phyloP scores from a whole-genome alignment of 2,888 invertebrate genomes.

The Ceramica pisi region DNA sequence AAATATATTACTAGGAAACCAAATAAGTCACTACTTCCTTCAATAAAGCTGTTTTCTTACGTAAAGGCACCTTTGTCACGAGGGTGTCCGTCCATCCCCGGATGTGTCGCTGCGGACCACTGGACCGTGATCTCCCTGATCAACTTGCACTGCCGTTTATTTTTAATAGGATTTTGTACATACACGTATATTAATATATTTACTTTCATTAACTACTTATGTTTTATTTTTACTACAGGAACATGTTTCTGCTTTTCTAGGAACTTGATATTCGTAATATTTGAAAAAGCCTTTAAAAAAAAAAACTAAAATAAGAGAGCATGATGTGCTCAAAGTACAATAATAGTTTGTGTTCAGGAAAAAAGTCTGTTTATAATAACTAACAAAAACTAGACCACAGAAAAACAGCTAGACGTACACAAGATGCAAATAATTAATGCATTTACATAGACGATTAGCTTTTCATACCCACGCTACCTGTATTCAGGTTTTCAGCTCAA shows the following conservation, averaged over 20 bases:
- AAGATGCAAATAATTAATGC: conserved; percentile 47
- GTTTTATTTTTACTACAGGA: background rate
- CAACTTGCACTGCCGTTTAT: conserved; percentile 67
- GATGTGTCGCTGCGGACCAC: conserved; percentile 77
- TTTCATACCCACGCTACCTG: conserved; percentile 32
- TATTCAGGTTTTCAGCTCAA: conserved; percentile 34
- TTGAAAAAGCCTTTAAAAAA: background rate
- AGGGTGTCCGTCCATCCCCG: conserved; percentile 69
- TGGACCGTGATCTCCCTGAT: conserved; percentile 78
- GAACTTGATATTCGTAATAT: too few relatives aligned
- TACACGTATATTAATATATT: too few relatives aligned
- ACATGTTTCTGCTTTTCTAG: too few relatives aligned
- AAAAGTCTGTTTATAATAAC: conserved; percentile 45
- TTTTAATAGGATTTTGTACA: conserved; percentile 70
- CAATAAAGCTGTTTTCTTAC: conserved; percentile 11
- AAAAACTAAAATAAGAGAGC: background rate
- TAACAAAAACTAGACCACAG: conserved; percentile 54
- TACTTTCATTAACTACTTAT: conserved; percentile 8
- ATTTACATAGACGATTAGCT: conserved; percentile 35
- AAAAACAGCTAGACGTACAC: conserved; percentile 48
- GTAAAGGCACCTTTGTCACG: background rate
- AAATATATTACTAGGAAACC: background rate
- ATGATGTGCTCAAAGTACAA: background rate
- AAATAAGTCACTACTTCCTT: background rate
- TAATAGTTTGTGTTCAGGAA: conserved; percentile 13